Conservation (phyloP, 2,888 invertebrate species). For the Lysandra bellargus region DNA sequence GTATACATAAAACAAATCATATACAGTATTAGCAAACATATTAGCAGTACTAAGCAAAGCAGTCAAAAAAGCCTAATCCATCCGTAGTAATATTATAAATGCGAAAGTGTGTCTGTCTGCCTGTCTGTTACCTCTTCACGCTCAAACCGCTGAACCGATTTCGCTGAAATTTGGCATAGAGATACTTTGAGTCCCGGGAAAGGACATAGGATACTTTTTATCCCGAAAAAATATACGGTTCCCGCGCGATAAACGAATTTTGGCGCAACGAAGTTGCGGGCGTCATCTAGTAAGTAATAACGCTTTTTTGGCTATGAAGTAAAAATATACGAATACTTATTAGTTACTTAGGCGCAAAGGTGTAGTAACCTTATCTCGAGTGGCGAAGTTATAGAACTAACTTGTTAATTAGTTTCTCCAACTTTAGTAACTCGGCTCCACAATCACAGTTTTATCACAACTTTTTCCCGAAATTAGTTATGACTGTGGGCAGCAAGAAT, state of each 20-base stretch:
- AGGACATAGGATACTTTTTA: too few species aligned
- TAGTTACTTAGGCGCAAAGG: not conserved
- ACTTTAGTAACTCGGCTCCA: not conserved
- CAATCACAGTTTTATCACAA: not conserved
- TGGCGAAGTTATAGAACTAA: not conserved
- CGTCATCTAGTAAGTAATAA: too few species aligned
- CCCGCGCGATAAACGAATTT: too few species aligned
- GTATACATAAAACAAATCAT: too few species aligned
- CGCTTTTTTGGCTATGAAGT: not conserved
- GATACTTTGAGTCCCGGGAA: too few species aligned
- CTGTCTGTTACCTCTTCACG: too few species aligned
- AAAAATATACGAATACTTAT: not conserved
- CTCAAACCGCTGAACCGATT: too few species aligned
- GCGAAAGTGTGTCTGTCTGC: too few species aligned
- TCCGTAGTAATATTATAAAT: too few species aligned
- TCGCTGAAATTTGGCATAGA: too few species aligned
- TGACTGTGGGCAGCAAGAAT: not conserved
- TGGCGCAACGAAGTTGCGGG: too few species aligned
- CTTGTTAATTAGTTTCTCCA: not conserved
- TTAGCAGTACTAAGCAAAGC: not conserved
- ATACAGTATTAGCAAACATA: not conserved
- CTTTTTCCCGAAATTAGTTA: not conserved
- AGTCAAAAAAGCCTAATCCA: too few species aligned
- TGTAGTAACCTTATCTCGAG: not conserved
- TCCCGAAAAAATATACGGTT: not conserved